Conservation (phyloP, 2,113 vertebrate genomes). For the Trinectes maculatus region DNA sequence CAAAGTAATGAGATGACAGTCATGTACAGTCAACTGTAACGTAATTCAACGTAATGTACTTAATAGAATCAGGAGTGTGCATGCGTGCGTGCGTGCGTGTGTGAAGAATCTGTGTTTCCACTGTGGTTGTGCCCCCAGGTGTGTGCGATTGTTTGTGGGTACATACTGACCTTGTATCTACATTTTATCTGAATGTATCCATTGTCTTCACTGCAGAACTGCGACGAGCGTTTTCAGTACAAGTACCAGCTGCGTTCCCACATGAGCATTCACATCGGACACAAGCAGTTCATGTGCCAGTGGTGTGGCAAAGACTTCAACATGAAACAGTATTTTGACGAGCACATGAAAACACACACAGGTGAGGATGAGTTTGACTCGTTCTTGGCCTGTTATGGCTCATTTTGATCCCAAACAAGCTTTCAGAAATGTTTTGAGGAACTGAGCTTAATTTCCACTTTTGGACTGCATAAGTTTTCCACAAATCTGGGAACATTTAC, state of each 20-base stretch:
- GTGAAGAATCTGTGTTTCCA: not conserved
- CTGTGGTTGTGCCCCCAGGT: too few species aligned
- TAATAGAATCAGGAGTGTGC: not conserved
- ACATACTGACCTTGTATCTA: not conserved
- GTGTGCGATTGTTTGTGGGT: not conserved
- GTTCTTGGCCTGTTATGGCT: not conserved
- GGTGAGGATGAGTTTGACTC: slow-evolving; percentile 81
- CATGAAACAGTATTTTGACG: slow-evolving; percentile 99
- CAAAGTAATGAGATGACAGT: not conserved
- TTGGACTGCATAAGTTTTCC: too few species aligned
- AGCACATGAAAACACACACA: slow-evolving; percentile 99
- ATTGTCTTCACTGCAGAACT: slow-evolving; percentile 84
- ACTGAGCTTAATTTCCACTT: too few species aligned
- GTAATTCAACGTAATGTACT: not conserved
- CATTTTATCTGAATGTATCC: slow-evolving; percentile 2
- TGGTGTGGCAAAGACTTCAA: slow-evolving; percentile 99
- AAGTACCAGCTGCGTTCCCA: slow-evolving; percentile 98
- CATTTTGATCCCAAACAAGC: not conserved
- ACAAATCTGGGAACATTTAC: not conserved
- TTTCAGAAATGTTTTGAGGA: too few species aligned
- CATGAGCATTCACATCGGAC: slow-evolving; percentile 98
- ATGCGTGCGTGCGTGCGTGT: too few species aligned
- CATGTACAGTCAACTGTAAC: not conserved
- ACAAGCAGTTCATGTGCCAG: slow-evolving; percentile 99
- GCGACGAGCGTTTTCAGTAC: slow-evolving; percentile 94